Conservation (phyloP, 2,888 invertebrate genomes). For the Sesia apiformis region DNA sequence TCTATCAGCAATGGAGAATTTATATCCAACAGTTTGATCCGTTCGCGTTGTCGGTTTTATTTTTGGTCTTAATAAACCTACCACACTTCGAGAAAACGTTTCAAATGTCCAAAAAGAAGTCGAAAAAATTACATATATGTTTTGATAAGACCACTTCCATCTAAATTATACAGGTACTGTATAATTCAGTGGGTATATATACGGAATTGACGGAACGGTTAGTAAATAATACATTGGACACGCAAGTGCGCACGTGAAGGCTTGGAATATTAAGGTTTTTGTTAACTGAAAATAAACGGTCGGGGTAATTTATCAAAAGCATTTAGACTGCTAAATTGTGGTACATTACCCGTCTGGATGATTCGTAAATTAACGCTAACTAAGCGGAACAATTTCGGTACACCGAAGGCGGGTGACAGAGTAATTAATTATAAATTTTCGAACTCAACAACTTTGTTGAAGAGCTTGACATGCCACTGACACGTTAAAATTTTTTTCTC, state of each 20-base stretch:
- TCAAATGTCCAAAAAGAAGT: too few species aligned
- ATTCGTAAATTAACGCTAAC: slow-evolving; percentile 22
- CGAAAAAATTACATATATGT: too few species aligned
- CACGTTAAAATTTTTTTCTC: not conserved
- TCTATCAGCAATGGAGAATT: too few species aligned
- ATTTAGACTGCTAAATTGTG: slow-evolving; percentile 26
- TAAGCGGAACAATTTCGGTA: slow-evolving; percentile 29
- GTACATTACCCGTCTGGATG: slow-evolving; percentile 19
- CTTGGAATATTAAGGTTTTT: slow-evolving; percentile 8
- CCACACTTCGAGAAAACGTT: too few species aligned
- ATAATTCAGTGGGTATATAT: slow-evolving; percentile 7
- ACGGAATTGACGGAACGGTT: not conserved
- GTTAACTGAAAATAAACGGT: slow-evolving; percentile 9
- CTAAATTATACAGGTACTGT: not conserved
- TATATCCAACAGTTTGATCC: too few species aligned
- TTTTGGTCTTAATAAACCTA: too few species aligned
- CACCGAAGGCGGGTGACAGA: slow-evolving; percentile 12
- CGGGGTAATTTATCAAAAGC: slow-evolving; percentile 31
- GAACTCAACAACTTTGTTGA: slow-evolving; percentile 1
- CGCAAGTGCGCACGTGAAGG: slow-evolving; percentile 7
- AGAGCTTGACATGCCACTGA: not conserved
- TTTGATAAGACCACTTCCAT: too few species aligned
- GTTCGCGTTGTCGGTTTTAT: too few species aligned
- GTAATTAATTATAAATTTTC: slow-evolving; percentile 35
- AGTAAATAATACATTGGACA: slow-evolving; percentile 1